Percentiles rank a stretch among this genome's conserved stretches.
Conservation (phyloP, 2,113 vertebrate genomes). For the Saguinus midas region DNA sequence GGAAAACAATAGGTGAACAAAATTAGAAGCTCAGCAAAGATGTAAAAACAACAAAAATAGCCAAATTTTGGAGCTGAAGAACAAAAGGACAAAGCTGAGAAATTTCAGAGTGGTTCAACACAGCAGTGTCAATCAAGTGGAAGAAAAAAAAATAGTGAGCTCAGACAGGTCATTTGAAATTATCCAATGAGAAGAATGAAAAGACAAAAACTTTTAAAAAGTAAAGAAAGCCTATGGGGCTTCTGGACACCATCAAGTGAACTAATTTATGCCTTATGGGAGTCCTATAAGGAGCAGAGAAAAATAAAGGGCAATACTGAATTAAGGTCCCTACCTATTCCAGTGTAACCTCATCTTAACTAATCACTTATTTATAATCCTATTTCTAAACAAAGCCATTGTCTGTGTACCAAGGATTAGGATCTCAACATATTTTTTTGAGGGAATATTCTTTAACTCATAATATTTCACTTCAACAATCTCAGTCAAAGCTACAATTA, state of each 20-base stretch:
- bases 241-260: background rate
- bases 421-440: background rate
- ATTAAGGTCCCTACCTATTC: background rate
- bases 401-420: background rate
- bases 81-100: background rate
- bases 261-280: background rate
- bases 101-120: background rate
- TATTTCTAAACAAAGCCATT: background rate
- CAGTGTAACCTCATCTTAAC: background rate
- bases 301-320: background rate
- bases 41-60: background rate
- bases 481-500: background rate
- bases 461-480: background rate
- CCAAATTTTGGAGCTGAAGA: background rate
- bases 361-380: background rate
- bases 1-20: background rate
- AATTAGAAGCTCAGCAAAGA: background rate
- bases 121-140: background rate
- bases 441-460: background rate
- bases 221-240: background rate
- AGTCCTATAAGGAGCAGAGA: background rate
- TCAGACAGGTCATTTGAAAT: background rate
- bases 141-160: background rate
- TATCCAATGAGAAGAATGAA: background rate
- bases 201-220: background rate